These are phyloP conservation scores for Malacosoma neustria DNA, from an alignment of 2,888 invertebrate genomes.

Conservation along the genomic window DNA sequence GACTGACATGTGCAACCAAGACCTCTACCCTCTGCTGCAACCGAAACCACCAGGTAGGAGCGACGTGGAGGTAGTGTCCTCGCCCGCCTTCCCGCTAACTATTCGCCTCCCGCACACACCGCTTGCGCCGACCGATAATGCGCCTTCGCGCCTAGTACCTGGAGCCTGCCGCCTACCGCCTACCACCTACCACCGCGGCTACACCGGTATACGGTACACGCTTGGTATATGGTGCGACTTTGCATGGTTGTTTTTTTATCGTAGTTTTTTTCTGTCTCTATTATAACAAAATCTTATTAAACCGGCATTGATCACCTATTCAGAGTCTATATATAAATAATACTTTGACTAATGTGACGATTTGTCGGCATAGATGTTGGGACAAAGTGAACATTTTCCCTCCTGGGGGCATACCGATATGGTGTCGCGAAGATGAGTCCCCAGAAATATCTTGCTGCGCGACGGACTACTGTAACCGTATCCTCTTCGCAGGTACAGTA, in stretches of 20 bases:
- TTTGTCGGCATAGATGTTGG: slow-evolving; percentile 77
- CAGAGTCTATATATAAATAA: slow-evolving; percentile 14
- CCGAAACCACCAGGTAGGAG: slow-evolving; percentile 80
- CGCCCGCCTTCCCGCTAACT: slow-evolving; percentile 42
- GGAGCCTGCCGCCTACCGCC: slow-evolving; percentile 12
- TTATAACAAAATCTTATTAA: slow-evolving; percentile 49
- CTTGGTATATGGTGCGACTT: slow-evolving; percentile 48
- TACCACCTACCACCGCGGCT: slow-evolving; percentile 1
- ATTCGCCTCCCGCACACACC: slow-evolving; percentile 34
- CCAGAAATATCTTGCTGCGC: slow-evolving; percentile 77
- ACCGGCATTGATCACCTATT: slow-evolving; percentile 67
- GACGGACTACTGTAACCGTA: slow-evolving; percentile 81
- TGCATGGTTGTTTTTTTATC: slow-evolving; percentile 52
- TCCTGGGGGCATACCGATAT: slow-evolving; percentile 75
- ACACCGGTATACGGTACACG: slow-evolving; percentile 16
- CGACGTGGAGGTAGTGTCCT: slow-evolving; percentile 35
- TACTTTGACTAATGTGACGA: slow-evolving; percentile 34
- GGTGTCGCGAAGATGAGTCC: slow-evolving; percentile 70
- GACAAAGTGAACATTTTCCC: slow-evolving; percentile 73
- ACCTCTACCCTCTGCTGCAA: slow-evolving; percentile 80
- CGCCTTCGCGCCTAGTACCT: slow-evolving; percentile 11
- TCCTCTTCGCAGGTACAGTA: slow-evolving; percentile 55
- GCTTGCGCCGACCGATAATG: slow-evolving; percentile 21
- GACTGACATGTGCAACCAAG: slow-evolving; percentile 84
- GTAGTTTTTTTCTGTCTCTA: slow-evolving; percentile 39